Conservation (phyloP, 2,113 vertebrate species). For the Tenebrosternarchus preto region DNA sequence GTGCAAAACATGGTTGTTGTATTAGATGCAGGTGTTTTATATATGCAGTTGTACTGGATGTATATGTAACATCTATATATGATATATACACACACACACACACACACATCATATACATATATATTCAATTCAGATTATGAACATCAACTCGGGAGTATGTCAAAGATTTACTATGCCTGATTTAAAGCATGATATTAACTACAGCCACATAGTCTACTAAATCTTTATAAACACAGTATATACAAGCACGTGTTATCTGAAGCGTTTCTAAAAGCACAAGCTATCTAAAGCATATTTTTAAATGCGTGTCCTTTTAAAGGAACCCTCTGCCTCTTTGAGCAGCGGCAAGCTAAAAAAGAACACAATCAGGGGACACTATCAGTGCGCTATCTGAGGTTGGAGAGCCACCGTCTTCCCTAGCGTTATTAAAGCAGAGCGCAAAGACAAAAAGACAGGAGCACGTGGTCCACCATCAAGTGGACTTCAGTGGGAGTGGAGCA, state of each 20-base stretch:
- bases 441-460: conserved; percentile 62
- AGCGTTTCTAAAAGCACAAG: conserved; percentile 11
- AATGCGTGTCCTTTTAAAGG: conserved; percentile 62
- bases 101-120: no score
- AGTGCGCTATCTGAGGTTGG: conserved; percentile 60
- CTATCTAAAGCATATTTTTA: conserved; percentile 55
- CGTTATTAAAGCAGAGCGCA: conserved; percentile 68
- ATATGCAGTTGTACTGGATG: no score
- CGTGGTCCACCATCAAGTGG: conserved; percentile 73
- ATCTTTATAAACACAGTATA: neutral
- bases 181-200: no score
- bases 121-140: no score
- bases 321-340: conserved; percentile 54
- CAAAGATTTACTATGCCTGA: no score
- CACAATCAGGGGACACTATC: conserved; percentile 67
- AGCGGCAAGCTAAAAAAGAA: conserved; percentile 66
- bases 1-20: no score
- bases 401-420: conserved; percentile 58
- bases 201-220: neutral
- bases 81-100: no score
- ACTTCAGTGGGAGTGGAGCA: neutral
- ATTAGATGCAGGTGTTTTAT: no score
- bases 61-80: no score
- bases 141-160: no score
- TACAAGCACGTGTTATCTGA: neutral